Base-by-base conservation (phyloP, 2,888 invertebrate genomes). In the Synanthedon vespiformis region DNA sequence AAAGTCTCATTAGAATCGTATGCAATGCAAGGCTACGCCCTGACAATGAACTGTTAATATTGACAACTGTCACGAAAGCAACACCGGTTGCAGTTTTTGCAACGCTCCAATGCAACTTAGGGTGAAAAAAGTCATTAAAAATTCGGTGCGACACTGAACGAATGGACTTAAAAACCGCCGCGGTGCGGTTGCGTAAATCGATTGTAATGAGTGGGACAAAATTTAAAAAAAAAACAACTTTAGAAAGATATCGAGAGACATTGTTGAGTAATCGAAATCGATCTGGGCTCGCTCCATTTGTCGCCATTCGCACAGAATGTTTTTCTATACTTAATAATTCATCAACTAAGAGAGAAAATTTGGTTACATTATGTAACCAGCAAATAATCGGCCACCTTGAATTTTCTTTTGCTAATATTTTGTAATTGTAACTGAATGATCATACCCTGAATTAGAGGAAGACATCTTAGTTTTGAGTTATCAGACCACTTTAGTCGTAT, bases 101-200 rank as follows among this genome's bases (percentile, higher is more conserved):
- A 34, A 34, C 27, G 18, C 13, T 49, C 3, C 53, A 49, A 53
- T 59, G 22, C 47, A 52, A 48, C 48, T 16, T 47, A 12, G 49
- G 2, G 27, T 47, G 49, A 50, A 52, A 52, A 51, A 51, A 54
- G 34, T 16, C 14, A 40, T 49, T 44, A 40, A 49, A 54, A 51
- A 13, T 22, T 13, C 44, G 50, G 22, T 49, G 27, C 41, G 40
- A 48, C 47, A 48, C 22, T 41, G 18, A 51, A 8, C 13, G 18
- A 57, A 51, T 55, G 54, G 57, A 56, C 60, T 56, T 60, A 64
- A 62, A 57, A 18, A 22, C 40, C 41, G 13, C 48, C 48, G n/a
- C 50, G 50, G 49, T 53, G 60, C 64, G 60, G 61, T 66, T 69
- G 64, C 65, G 63, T 61, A 65, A 69, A 66, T 50, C 54, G 51